Evolutionary conservation across 2,113 vertebrate species (phyloP).

Genomic region (Pitta sordida): DNA sequence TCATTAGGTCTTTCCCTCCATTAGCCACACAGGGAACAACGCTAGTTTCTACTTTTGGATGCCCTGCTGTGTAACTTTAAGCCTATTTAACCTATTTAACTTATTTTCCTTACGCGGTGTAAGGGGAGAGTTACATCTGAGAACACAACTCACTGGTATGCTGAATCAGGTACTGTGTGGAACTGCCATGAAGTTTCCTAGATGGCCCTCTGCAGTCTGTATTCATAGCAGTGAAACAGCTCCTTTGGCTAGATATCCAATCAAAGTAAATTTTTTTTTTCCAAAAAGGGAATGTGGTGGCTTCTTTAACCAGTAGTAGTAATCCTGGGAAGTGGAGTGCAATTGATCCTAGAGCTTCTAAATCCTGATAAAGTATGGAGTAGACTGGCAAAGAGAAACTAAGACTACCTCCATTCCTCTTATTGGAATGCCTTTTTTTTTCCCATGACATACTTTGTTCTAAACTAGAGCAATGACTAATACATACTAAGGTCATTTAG

Average conservation of each 20-base stretch:
- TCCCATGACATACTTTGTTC: neutral
- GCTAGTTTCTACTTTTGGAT: neutral
- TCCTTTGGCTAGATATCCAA: neutral
- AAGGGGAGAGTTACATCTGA: neutral
- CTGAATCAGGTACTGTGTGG: neutral
- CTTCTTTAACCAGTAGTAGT: neutral
- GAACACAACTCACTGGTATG: neutral
- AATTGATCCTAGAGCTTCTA: neutral
- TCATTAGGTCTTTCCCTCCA: neutral
- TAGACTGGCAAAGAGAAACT: neutral
- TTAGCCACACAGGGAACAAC: neutral
- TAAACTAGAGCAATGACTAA: neutral
- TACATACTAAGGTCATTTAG: neutral
- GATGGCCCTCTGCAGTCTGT: neutral
- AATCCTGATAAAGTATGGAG: neutral
- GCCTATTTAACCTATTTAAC: too few species aligned
- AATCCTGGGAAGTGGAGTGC: neutral
- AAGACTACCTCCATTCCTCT: neutral
- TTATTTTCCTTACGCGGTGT: neutral
- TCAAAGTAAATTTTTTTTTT: neutral
- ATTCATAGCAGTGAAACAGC: neutral
- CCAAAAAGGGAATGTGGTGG: neutral
- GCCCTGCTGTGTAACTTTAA: neutral
- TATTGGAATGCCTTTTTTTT: neutral
- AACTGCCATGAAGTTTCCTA: neutral